These are phyloP conservation scores for Acronicta leporina DNA, from an alignment of 2,888 invertebrate species.

Conservation along the genomic window DNA sequence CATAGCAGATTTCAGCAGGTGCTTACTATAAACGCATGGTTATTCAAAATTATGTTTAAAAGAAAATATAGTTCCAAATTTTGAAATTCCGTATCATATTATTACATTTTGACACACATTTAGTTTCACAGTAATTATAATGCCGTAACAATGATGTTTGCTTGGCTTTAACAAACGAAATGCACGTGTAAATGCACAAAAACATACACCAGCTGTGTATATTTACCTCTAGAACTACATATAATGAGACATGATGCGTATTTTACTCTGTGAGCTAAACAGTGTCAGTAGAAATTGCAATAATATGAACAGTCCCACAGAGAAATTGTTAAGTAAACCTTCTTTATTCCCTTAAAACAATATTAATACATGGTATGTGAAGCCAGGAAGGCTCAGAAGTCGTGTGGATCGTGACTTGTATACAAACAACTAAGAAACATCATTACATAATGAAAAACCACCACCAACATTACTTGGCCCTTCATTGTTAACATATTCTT, in stretches of 20 bases:
- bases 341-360: conserved; percentile 48
- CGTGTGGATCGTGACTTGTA: conserved; percentile 56
- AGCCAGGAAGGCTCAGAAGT: conserved; percentile 57
- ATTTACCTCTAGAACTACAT: conserved; percentile 2
- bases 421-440: conserved; percentile 45
- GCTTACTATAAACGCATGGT: too few species aligned
- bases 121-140: not conserved
- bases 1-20: too few species aligned
- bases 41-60: too few species aligned
- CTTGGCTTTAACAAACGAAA: not conserved
- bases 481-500: conserved; percentile 6
- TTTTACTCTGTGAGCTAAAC: not conserved
- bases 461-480: conserved; percentile 29
- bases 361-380: conserved; percentile 39
- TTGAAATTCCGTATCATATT: too few species aligned
- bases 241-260: conserved; percentile 2
- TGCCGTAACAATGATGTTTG: conserved; percentile 5
- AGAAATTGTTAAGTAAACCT: conserved; percentile 7
- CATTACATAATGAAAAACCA: conserved; percentile 52
- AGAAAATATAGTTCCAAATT: too few species aligned
- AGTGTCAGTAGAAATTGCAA: not conserved
- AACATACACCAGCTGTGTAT: conserved; percentile 16
- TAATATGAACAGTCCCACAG: conserved; percentile 5
- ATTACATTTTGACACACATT: not conserved
- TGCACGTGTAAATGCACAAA: conserved; percentile 11